These are phyloP conservation scores for Spialia ferax DNA, from an alignment of 2,888 invertebrate species.

Conservation along the genomic window DNA sequence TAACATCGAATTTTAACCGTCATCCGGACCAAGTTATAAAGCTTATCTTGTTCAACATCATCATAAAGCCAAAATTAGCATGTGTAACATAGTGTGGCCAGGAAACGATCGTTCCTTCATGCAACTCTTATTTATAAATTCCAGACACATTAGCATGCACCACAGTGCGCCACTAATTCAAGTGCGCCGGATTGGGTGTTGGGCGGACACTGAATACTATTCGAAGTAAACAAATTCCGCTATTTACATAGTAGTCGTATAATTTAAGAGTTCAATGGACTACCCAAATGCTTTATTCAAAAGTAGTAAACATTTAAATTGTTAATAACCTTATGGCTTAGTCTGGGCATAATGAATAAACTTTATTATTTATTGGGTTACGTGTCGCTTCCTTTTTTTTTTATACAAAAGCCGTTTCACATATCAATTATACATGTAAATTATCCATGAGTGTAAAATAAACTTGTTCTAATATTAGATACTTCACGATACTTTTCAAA, in stretches of 20 bases:
- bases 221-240: conserved; percentile 54
- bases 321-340: conserved; percentile 55
- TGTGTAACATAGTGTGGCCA: conserved; percentile 64
- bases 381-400: conserved; percentile 46
- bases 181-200: conserved; percentile 51
- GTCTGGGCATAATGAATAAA: conserved; percentile 44
- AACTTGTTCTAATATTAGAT: too few relatives aligned
- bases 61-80: conserved; percentile 56
- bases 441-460: too few relatives aligned
- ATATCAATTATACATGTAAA: neutral
- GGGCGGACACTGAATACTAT: conserved; percentile 53
- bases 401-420: conserved; percentile 15
- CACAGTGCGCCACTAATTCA: conserved; percentile 62
- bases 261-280: conserved; percentile 63
- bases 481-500: too few relatives aligned
- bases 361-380: conserved; percentile 42
- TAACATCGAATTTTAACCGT: conserved; percentile 33
- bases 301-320: conserved; percentile 56
- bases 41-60: conserved; percentile 50
- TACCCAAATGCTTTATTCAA: conserved; percentile 59
- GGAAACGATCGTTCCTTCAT: conserved; percentile 63
- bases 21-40: conserved; percentile 45
- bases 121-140: conserved; percentile 54
- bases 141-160: conserved; percentile 61
- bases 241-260: conserved; percentile 52